Evolutionary conservation across 2,113 vertebrate genomes (phyloP).

Genomic region (Proterorhinus semilunaris): DNA sequence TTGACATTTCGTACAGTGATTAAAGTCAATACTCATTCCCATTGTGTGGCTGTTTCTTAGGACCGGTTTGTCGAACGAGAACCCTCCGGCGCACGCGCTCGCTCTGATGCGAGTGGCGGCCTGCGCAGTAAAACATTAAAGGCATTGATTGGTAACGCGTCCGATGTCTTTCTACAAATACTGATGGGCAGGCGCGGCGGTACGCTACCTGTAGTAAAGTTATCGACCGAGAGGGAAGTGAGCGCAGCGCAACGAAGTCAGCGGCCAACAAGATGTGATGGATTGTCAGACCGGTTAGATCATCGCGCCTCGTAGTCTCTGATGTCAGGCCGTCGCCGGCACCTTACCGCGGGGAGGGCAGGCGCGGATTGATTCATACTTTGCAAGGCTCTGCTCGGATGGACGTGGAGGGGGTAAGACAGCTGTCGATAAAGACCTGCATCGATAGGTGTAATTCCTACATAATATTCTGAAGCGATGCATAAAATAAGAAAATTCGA

Average conservation of each 20-base stretch:
- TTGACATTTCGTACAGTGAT: too few relatives aligned
- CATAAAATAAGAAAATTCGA: too few relatives aligned
- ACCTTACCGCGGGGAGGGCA: neutral
- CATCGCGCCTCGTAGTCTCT: conserved; percentile 22
- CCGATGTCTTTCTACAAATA: conserved; percentile 40
- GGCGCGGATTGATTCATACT: conserved; percentile 10
- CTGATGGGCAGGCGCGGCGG: conserved; percentile 35
- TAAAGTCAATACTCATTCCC: too few relatives aligned
- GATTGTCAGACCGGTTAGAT: conserved; percentile 45
- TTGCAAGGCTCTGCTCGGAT: neutral
- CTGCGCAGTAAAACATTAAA: conserved; percentile 28
- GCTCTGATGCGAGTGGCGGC: conserved; percentile 2
- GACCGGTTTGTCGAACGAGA: neutral
- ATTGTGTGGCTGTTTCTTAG: too few relatives aligned
- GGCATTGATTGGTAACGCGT: conserved; percentile 37
- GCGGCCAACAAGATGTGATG: conserved; percentile 27
- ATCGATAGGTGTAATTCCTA: too few relatives aligned
- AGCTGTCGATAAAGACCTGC: too few relatives aligned
- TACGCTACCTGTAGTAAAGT: conserved; percentile 30
- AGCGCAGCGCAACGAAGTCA: conserved; percentile 31
- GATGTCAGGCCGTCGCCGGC: conserved; percentile 5
- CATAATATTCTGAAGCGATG: too few relatives aligned
- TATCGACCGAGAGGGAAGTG: conserved; percentile 42
- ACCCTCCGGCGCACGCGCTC: neutral
- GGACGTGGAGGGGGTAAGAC: neutral